Conservation (phyloP, 2,113 vertebrate genomes). For the Thinocorus orbignyianus region DNA sequence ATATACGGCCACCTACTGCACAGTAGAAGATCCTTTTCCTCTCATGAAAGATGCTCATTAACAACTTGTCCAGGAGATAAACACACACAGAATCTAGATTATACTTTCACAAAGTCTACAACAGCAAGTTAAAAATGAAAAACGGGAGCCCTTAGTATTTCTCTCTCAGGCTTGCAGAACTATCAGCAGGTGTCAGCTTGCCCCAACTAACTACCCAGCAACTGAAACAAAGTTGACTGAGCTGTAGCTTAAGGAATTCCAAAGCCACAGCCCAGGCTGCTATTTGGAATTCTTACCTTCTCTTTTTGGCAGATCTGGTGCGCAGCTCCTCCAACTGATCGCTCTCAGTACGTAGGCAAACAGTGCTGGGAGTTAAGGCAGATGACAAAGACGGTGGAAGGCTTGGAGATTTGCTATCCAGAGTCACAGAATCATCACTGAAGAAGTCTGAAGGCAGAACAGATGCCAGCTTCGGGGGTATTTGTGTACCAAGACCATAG, state of each 20-base stretch:
- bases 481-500: constrained; percentile 85
- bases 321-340: constrained; percentile 85
- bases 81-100: background rate
- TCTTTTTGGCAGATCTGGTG: constrained; percentile 84
- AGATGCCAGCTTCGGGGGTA: constrained; percentile 83
- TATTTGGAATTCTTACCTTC: constrained; percentile 71
- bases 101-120: background rate
- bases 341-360: constrained; percentile 48
- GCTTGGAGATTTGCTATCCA: constrained; percentile 80
- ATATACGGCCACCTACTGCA: background rate
- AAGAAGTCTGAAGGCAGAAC: constrained; percentile 90
- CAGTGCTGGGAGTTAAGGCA: constrained; percentile 23
- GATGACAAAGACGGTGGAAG: constrained; percentile 65
- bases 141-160: background rate
- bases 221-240: background rate
- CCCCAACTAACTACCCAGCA: background rate
- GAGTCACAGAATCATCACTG: constrained; percentile 88
- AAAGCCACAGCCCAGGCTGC: background rate
- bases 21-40: background rate
- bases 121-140: background rate
- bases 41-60: background rate
- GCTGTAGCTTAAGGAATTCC: background rate
- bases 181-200: background rate
- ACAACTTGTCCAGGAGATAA: background rate
- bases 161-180: background rate